Conservation (phyloP, 2,797 vertebrate species). For the Apogon talboti region DNA sequence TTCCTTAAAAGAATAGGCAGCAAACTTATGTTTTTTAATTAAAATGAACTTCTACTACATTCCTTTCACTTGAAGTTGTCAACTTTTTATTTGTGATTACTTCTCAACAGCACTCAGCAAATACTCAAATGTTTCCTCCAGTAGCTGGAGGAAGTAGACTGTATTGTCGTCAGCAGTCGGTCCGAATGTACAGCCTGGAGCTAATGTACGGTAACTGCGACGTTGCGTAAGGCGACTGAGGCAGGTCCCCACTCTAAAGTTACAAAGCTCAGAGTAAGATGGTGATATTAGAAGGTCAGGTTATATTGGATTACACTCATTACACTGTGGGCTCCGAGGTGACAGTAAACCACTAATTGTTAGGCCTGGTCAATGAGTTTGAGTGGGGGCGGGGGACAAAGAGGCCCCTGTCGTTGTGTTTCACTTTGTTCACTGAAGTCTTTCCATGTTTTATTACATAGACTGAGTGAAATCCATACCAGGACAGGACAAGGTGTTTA, state of each 20-base stretch:
- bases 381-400: no score
- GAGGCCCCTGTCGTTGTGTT: no score
- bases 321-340: constrained; percentile 29
- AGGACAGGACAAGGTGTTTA: neutral
- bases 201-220: constrained; percentile 22
- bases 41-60: no score
- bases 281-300: constrained; percentile 53
- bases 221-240: constrained; percentile 42
- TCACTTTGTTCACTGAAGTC: constrained; percentile 18
- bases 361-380: constrained; percentile 24
- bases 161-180: constrained; percentile 4
- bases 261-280: constrained; percentile 43
- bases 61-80: constrained; percentile 1
- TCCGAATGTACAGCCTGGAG: constrained; percentile 9
- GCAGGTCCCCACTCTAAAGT: constrained; percentile 36
- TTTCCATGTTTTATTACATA: constrained; percentile 30
- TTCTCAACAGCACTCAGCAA: neutral
- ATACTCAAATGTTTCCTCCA: neutral
- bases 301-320: constrained; percentile 59
- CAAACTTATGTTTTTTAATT: no score
- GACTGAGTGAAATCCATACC: constrained; percentile 38
- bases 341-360: constrained; percentile 57
- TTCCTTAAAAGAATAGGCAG: no score
- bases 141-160: constrained; percentile 9
- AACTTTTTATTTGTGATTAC: neutral